phyloP scores from a whole-genome alignment of 2,113 vertebrate species.

The Corvus hawaiiensis region DNA sequence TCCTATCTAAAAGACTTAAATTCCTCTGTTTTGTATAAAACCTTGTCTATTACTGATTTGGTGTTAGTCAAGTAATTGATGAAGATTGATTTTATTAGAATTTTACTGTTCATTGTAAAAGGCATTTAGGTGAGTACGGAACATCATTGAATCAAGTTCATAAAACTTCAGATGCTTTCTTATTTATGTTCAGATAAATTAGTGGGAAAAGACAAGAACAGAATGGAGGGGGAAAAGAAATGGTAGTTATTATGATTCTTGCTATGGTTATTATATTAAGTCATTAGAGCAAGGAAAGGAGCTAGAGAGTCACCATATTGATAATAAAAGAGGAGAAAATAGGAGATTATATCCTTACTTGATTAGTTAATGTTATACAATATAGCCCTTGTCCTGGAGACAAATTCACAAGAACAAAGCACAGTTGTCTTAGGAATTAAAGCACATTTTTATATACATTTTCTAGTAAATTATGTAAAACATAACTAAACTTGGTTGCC shows the following conservation, averaged over 20 bases:
- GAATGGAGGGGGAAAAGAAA: background rate
- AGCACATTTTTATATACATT: background rate
- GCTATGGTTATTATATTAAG: background rate
- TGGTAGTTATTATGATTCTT: background rate
- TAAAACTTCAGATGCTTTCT: background rate
- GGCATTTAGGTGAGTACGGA: background rate
- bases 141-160: background rate
- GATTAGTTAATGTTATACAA: background rate
- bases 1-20: background rate
- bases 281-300: background rate
- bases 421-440: background rate
- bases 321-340: background rate
- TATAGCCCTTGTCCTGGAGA: background rate
- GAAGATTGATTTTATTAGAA: background rate
- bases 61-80: background rate
- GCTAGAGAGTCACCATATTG: background rate
- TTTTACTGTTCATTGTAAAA: background rate
- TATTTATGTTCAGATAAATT: background rate
- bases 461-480: background rate
- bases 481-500: background rate
- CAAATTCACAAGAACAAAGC: background rate
- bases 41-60: background rate
- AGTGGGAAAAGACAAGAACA: background rate
- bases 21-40: background rate
- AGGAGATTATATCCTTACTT: background rate